These are phyloP conservation scores for Cordilura impudica DNA, from an alignment of 2,888 invertebrate genomes.

Conservation along the genomic window DNA sequence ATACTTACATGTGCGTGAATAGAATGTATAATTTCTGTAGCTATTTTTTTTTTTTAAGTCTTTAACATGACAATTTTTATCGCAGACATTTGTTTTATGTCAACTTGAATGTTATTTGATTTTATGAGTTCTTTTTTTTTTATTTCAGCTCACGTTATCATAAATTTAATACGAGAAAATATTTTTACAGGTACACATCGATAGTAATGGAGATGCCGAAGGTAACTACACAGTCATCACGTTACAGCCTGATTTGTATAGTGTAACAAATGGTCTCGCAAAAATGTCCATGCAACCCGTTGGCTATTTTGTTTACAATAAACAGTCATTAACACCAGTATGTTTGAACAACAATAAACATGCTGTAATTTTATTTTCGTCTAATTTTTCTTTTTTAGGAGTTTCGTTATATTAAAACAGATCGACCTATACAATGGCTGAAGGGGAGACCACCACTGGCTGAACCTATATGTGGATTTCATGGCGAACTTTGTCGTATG, in stretches of 20 bases:
- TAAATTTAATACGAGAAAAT: too few relatives aligned
- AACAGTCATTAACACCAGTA: conserved; percentile 81
- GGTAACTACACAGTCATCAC: conserved; percentile 94
- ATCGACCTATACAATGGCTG: conserved; percentile 86
- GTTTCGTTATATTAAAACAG: conserved; percentile 83
- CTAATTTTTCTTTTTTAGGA: conserved; percentile 77
- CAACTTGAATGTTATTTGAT: too few relatives aligned
- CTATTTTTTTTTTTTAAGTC: too few relatives aligned
- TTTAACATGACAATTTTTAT: too few relatives aligned
- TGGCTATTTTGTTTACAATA: conserved; percentile 85
- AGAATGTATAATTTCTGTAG: too few relatives aligned
- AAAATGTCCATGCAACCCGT: conserved; percentile 88
- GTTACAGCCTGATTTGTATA: conserved; percentile 81
- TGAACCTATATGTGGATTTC: conserved; percentile 91
- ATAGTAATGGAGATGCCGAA: conserved; percentile 92
- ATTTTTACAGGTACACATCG: conserved; percentile 85
- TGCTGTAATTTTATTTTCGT: background rate
- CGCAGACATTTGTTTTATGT: too few relatives aligned
- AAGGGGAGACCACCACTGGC: conserved; percentile 85
- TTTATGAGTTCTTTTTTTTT: too few relatives aligned
- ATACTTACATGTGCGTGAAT: too few relatives aligned
- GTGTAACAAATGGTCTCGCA: conserved; percentile 76
- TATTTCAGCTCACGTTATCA: too few relatives aligned
- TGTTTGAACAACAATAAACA: too few relatives aligned
- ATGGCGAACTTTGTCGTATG: conserved; percentile 84